Percentiles rank a stretch among this genome's conserved stretches.
These are phyloP conservation scores for Lasioglossum vierecki DNA, from an alignment of 2,888 invertebrate species.

Conservation along the genomic window DNA sequence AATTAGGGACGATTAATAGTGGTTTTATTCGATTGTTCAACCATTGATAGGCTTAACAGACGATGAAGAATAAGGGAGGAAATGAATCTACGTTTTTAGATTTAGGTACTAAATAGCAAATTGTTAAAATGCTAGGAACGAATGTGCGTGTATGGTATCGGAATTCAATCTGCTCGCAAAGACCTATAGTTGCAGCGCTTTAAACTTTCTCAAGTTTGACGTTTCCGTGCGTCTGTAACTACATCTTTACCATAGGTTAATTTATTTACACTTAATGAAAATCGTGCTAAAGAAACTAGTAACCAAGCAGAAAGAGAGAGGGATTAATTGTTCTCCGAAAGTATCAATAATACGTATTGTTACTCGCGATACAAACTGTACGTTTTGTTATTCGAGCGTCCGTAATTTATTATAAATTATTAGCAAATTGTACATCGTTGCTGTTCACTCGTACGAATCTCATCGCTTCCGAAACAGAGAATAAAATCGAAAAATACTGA, in stretches of 20 bases:
- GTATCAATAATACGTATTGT: background rate
- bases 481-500: background rate
- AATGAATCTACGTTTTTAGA: background rate
- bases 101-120: slow-evolving; percentile 8
- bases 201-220: background rate
- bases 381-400: slow-evolving; percentile 4
- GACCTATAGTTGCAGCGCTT: background rate
- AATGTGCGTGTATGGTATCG: background rate
- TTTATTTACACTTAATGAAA: slow-evolving; percentile 1
- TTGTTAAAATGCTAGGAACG: background rate
- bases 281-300: slow-evolving; percentile 15
- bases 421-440: slow-evolving; percentile 8
- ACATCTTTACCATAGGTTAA: slow-evolving; percentile 8
- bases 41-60: background rate
- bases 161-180: slow-evolving; percentile 8
- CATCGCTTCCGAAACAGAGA: no score
- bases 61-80: background rate
- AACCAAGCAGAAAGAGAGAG: background rate
- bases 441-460: background rate
- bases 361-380: background rate
- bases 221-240: background rate
- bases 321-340: background rate
- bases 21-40: background rate
- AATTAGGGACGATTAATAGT: background rate
- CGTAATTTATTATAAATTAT: slow-evolving; percentile 59